phyloP scores from a whole-genome alignment of 2,888 invertebrate species.

The Leptopterna dolabrata region DNA sequence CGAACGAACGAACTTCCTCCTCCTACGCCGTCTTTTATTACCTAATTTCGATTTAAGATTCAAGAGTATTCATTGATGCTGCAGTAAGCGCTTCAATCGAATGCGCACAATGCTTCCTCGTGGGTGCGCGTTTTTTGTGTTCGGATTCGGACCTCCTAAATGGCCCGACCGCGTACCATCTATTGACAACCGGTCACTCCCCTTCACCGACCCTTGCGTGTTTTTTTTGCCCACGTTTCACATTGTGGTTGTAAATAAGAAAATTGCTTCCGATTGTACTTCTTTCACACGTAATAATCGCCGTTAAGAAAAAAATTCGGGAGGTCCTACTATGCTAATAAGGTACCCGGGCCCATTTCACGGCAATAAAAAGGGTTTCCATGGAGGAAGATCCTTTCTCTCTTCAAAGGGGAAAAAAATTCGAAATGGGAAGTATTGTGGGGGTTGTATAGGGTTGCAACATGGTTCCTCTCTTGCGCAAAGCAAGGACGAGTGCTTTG shows the following conservation, averaged over 20 bases:
- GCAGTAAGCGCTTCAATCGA: neutral
- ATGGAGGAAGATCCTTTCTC: neutral
- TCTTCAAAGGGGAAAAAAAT: neutral
- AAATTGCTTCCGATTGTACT: slow-evolving; percentile 33
- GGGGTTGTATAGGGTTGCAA: slow-evolving; percentile 20
- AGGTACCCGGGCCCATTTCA: neutral
- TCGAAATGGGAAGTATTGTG: slow-evolving; percentile 7
- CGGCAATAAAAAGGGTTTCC: slow-evolving; percentile 14
- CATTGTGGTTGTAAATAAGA: slow-evolving; percentile 9
- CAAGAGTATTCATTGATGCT: neutral
- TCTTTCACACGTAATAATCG: neutral
- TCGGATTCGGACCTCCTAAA: neutral
- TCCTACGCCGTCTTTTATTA: too few relatives aligned
- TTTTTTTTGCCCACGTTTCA: slow-evolving; percentile 5
- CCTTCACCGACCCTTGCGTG: neutral
- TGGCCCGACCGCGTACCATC: neutral
- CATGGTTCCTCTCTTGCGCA: slow-evolving; percentile 31
- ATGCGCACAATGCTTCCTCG: neutral
- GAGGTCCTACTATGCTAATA: neutral
- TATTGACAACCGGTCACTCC: neutral
- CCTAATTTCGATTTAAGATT: too few relatives aligned
- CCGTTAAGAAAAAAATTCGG: neutral
- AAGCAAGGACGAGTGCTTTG: slow-evolving; percentile 44
- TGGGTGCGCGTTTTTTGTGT: neutral
- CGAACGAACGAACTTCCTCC: too few relatives aligned